Base-by-base conservation (phyloP, 2,113 vertebrate genomes). In the Verasper variegatus region DNA sequence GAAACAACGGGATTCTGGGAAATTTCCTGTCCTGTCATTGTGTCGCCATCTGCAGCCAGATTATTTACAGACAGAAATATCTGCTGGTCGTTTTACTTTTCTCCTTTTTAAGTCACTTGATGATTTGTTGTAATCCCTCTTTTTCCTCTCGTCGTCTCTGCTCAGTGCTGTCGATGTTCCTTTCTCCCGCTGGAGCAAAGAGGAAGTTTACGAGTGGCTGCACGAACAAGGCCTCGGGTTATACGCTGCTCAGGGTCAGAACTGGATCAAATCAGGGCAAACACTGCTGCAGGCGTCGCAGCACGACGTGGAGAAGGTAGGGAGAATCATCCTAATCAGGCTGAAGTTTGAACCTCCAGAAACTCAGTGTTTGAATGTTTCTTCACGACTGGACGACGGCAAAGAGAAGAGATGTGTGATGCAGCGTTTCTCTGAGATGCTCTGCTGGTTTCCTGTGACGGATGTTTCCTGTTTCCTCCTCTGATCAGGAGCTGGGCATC, bases 291-390 rank as follows among this genome's bases (percentile, higher is more conserved):
- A 97, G 83, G 97, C 97, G 0, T 97, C 98, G 37, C 97, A 96
- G 26, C 96, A 97, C 35, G 97, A 99, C 70, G 91, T 99, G 76
- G 98, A 99, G 88, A 99, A 97, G 96, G 98, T 99, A 74, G 87
- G 88, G 47, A 1, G 5, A 42, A 13, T 0, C 40, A 12, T 42
- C 40, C 40, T 12, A 12, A 40, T 40, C 7, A 37, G 9, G 35
- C 35, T 9, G 7, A 35, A 35, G 35, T 35, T 8, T 9, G 0
- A 37, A 37, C 8, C 35, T 37, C 35, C 5, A 7, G 2, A 35
- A 6, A 2, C 21, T 26, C 10, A 0, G 6, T 70, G 27, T 18
- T 0, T 5, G 15, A 40, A 18, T 3, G 18, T 31, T 31, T 31
- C 31, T 31, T 31, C 31, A 31, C 7, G 31, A 31, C 2, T 24